Evolutionary conservation across 2,797 vertebrate species (phyloP).

Genomic region (Bradypodion pumilum): DNA sequence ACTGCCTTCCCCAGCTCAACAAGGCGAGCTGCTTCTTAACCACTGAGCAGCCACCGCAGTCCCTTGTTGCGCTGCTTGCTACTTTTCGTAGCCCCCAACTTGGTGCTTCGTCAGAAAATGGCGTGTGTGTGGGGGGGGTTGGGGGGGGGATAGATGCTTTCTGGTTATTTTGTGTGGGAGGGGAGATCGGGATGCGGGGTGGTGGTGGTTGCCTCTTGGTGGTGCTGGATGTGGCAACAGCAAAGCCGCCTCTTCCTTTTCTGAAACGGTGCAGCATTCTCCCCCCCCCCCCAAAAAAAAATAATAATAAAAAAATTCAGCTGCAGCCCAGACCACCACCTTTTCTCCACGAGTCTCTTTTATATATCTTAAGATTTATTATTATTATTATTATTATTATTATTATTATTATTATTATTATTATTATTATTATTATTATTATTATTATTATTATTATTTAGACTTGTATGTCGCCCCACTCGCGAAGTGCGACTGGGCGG

Average conservation of each 20-base stretch:
- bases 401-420: no score
- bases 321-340: neutral
- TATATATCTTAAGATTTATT: conserved; percentile 16
- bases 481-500: no score
- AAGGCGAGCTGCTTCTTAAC: no score
- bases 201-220: neutral
- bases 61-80: conserved; percentile 5
- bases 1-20: no score
- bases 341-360: neutral
- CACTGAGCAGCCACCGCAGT: no score
- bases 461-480: no score
- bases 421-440: no score
- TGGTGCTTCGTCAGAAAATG: conserved; percentile 32
- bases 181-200: neutral
- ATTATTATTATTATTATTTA: no score
- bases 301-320: no score
- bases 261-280: neutral
- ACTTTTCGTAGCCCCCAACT: conserved; percentile 8
- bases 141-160: no score
- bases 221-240: neutral
- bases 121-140: neutral
- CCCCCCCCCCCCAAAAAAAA: neutral
- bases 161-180: no score
- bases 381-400: no score
- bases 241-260: neutral